These are phyloP conservation scores for Tetragonisca angustula DNA, from an alignment of 2,888 invertebrate genomes.

Conservation along the genomic window DNA sequence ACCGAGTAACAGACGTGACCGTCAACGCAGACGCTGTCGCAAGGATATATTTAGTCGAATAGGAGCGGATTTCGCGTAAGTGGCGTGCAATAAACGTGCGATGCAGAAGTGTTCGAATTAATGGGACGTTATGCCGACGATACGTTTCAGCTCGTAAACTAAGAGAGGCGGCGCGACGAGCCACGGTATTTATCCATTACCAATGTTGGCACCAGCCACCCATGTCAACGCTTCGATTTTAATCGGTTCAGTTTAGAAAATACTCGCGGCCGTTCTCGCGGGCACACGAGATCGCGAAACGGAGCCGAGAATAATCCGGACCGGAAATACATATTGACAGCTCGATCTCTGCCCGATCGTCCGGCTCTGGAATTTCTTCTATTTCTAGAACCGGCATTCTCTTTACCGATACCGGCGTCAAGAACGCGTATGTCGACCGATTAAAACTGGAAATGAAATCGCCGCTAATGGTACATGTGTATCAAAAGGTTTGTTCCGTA, in stretches of 20 bases:
- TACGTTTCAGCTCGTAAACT: constrained; percentile 48
- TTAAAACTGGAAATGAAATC: not conserved
- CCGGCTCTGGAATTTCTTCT: not conserved
- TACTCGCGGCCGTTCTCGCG: constrained; percentile 15
- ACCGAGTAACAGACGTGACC: constrained; percentile 48
- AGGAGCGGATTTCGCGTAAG: constrained; percentile 42
- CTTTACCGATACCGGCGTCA: not conserved
- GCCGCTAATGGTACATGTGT: no score
- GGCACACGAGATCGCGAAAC: constrained; percentile 1
- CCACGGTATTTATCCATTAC: constrained; percentile 56
- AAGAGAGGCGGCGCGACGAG: constrained; percentile 7
- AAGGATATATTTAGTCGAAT: constrained; percentile 59
- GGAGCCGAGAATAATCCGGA: constrained; percentile 10
- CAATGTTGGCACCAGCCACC: constrained; percentile 53
- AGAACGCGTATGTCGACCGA: not conserved
- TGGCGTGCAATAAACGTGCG: constrained; percentile 47
- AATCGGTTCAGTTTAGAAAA: constrained; percentile 56
- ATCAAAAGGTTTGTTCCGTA: no score
- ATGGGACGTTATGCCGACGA: constrained; percentile 52
- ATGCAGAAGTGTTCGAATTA: constrained; percentile 60
- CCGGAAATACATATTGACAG: constrained; percentile 13
- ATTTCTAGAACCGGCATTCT: constrained; percentile 19
- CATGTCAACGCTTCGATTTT: constrained; percentile 35
- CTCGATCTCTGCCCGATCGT: constrained; percentile 9
- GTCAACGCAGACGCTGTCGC: constrained; percentile 25